phyloP scores from a whole-genome alignment of 1,140 invertebrate genomes.

The Drosophila ananassae region DNA sequence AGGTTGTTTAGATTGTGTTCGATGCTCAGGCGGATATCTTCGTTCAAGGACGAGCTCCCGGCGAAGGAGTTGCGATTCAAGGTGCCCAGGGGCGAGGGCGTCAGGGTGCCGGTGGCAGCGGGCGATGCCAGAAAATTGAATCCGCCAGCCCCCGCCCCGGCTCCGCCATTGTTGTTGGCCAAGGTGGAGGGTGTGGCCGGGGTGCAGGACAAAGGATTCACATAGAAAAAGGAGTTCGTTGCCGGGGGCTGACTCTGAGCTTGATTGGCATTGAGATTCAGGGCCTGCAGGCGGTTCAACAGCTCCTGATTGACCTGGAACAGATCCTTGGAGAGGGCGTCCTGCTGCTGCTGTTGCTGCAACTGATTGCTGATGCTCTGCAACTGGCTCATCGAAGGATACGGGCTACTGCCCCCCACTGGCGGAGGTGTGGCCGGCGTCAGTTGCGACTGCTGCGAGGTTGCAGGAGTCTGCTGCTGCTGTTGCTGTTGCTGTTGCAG shows the following conservation, averaged over 20 bases:
- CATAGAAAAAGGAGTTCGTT: slow-evolving; percentile 77
- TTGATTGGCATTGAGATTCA: slow-evolving; percentile 82
- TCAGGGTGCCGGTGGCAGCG: slow-evolving; percentile 53
- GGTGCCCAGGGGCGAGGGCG: slow-evolving; percentile 74
- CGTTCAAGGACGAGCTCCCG: slow-evolving; percentile 66
- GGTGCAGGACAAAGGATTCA: slow-evolving; percentile 80
- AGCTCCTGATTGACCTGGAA: slow-evolving; percentile 85
- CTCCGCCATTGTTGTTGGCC: slow-evolving; percentile 56
- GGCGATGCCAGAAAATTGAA: slow-evolving; percentile 78
- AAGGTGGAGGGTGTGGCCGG: slow-evolving; percentile 56
- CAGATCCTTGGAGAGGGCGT: slow-evolving; percentile 78
- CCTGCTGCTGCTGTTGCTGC: slow-evolving; percentile 76
- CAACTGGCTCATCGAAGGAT: slow-evolving; percentile 76
- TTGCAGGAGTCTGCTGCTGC: slow-evolving; percentile 68
- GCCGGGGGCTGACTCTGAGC: slow-evolving; percentile 47
- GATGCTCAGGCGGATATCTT: slow-evolving; percentile 73
- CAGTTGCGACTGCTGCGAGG: slow-evolving; percentile 57
- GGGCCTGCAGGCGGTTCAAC: slow-evolving; percentile 86
- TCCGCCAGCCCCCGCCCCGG: slow-evolving; percentile 27
- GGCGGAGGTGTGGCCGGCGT: slow-evolving; percentile 52
- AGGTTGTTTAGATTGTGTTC: slow-evolving; percentile 80
- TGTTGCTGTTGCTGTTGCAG: slow-evolving; percentile 81
- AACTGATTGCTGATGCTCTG: slow-evolving; percentile 77
- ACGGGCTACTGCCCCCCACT: slow-evolving; percentile 49
- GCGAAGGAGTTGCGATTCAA: slow-evolving; percentile 80